Evolutionary conservation across 2,888 invertebrate genomes (phyloP).

Genomic region (Actias luna): DNA sequence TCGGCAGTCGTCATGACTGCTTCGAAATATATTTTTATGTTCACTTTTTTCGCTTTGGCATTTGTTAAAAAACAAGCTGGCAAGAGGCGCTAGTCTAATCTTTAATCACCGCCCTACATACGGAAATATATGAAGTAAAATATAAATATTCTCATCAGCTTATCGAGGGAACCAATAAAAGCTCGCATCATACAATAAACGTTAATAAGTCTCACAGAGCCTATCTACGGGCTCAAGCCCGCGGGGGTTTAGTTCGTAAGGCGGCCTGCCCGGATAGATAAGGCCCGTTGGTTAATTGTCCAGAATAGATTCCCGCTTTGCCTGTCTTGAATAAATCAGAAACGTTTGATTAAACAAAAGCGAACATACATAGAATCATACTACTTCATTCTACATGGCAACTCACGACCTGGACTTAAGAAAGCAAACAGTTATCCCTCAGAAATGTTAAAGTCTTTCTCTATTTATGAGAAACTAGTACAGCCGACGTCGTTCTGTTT

Average conservation of each 20-base stretch:
- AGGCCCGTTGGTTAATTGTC: conserved; percentile 63
- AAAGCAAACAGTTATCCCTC: no score
- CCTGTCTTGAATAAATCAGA: neutral
- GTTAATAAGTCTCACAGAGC: conserved; percentile 55
- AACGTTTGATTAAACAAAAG: neutral
- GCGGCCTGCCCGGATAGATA: conserved; percentile 67
- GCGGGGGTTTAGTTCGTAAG: conserved; percentile 58
- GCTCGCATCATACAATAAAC: conserved; percentile 39
- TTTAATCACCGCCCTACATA: no score
- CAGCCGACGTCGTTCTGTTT: no score
- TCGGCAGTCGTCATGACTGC: no score
- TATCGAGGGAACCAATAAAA: conserved; percentile 21
- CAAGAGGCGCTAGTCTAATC: no score
- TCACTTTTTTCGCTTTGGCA: no score
- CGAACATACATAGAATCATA: neutral
- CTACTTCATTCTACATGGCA: neutral
- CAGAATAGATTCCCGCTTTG: conserved; percentile 48
- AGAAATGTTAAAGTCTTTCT: no score
- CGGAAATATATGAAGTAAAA: neutral
- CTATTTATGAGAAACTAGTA: no score
- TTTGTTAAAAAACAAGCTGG: no score
- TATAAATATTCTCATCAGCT: conserved; percentile 29
- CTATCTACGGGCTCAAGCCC: conserved; percentile 45
- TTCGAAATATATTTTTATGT: no score
- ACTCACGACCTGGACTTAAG: no score